Percentiles rank a stretch among this genome's conserved stretches.
Conservation (phyloP, 2,113 vertebrate genomes). For the Edolisoma coerulescens region DNA sequence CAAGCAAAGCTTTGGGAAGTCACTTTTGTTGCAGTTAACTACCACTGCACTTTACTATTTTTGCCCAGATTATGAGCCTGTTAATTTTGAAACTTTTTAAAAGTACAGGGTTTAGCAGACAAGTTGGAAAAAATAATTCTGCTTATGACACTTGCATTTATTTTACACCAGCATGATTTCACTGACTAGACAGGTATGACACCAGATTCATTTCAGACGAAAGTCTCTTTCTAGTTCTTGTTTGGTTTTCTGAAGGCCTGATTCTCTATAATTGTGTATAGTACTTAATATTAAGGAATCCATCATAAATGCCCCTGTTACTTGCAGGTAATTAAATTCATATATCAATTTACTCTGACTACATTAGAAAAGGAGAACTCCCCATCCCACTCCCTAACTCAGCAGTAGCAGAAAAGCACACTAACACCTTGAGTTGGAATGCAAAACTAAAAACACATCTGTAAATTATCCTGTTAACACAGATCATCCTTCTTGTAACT, state of each 20-base stretch:
- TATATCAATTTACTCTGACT: background rate
- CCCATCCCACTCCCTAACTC: background rate
- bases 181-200: background rate
- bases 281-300: background rate
- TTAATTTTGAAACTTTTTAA: background rate
- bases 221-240: background rate
- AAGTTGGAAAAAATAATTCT: background rate
- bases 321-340: background rate
- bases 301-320: background rate
- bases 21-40: background rate
- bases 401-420: background rate
- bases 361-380: background rate
- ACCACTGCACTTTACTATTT: background rate
- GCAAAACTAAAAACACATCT: background rate
- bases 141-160: background rate
- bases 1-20: background rate
- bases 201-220: background rate
- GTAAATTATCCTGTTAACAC: background rate
- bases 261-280: background rate
- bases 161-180: background rate
- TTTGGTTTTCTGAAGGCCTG: background rate
- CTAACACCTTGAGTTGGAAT: background rate
- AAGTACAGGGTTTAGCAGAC: background rate
- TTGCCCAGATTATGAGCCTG: background rate
- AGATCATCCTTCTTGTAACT: background rate